These are phyloP conservation scores for Polyploca ridens DNA, from an alignment of 2,888 invertebrate genomes.

Conservation along the genomic window DNA sequence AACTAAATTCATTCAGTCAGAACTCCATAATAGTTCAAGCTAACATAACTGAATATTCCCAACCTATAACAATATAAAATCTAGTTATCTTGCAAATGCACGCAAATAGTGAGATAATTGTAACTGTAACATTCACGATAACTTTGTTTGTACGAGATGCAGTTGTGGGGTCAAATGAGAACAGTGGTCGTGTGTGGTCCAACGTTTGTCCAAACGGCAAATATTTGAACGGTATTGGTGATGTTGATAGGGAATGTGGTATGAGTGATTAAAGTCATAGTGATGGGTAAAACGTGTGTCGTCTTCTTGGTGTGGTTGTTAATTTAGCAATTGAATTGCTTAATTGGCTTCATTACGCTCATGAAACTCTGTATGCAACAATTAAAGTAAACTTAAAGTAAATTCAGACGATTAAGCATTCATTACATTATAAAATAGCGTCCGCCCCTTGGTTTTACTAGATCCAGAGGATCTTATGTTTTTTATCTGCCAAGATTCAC, in stretches of 20 bases:
- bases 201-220: neutral
- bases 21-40: neutral
- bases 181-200: conserved; percentile 11
- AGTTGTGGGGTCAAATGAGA: conserved; percentile 31
- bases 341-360: no score
- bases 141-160: conserved; percentile 25
- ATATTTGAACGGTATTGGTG: neutral
- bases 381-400: no score
- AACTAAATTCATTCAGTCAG: neutral
- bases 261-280: neutral
- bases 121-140: conserved; percentile 37
- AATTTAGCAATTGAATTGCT: conserved; percentile 4
- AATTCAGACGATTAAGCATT: no score
- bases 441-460: no score
- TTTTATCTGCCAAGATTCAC: no score
- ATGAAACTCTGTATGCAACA: no score
- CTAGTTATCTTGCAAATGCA: conserved; percentile 38
- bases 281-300: neutral
- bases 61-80: conserved; percentile 23
- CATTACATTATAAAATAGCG: no score
- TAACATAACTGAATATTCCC: conserved; percentile 18
- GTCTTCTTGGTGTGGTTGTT: neutral
- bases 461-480: no score
- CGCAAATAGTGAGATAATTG: conserved; percentile 37
- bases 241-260: neutral